Conservation (phyloP, 2,888 invertebrate genomes). For the Myopa testacea region DNA sequence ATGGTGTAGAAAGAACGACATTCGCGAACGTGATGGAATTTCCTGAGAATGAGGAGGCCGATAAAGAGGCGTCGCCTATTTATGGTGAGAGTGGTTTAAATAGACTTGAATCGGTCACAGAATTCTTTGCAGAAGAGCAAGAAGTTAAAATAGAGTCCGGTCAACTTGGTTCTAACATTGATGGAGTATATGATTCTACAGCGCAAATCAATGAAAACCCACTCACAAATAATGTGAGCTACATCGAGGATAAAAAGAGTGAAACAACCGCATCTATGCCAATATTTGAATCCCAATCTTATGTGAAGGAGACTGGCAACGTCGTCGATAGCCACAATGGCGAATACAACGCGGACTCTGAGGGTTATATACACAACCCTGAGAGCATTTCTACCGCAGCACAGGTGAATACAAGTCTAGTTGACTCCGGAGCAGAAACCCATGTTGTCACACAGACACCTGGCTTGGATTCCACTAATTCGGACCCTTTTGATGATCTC, state of each 20-base stretch:
- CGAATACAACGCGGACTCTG: conserved; percentile 1
- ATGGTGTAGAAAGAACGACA: conserved; percentile 36
- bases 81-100: conserved; percentile 12
- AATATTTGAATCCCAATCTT: no score
- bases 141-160: neutral
- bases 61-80: conserved; percentile 35
- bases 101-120: neutral
- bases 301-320: neutral
- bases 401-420: no score
- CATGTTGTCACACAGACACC: conserved; percentile 17
- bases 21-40: conserved; percentile 20
- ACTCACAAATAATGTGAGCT: no score
- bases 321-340: neutral
- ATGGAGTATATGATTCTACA: conserved; percentile 23
- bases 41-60: conserved; percentile 28
- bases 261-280: neutral
- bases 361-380: no score
- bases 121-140: neutral
- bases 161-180: neutral
- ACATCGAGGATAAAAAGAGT: no score
- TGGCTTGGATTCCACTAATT: conserved; percentile 48
- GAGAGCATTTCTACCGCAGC: no score
- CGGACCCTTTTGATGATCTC: conserved; percentile 47
- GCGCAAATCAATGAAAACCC: conserved; percentile 16
- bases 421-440: no score